Conservation (phyloP, 1,140 invertebrate species). For the Grapholita molesta region DNA sequence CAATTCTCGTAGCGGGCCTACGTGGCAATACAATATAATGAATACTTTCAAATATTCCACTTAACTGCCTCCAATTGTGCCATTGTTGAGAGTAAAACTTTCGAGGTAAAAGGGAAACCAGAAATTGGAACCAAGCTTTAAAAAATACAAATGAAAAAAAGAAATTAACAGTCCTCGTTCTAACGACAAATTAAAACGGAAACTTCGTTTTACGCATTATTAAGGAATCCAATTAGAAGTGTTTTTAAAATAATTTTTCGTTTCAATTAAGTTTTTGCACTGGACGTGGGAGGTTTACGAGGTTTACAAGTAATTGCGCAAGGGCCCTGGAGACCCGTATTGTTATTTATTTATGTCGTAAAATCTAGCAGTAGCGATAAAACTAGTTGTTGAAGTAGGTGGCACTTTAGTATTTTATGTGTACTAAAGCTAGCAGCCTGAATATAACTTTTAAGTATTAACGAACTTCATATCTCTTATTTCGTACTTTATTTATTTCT, state of each 20-base stretch:
- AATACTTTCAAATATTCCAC: constrained; percentile 44
- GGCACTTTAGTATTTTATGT: not conserved
- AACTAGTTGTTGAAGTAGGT: constrained; percentile 25
- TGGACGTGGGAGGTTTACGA: constrained; percentile 50
- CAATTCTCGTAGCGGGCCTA: constrained; percentile 32
- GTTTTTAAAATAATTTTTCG: not conserved
- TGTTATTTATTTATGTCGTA: constrained; percentile 42
- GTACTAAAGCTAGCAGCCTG: not conserved
- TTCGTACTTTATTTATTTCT: not conserved
- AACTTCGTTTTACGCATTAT: not conserved
- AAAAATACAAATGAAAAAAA: constrained; percentile 12
- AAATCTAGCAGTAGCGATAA: constrained; percentile 41
- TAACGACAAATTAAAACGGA: constrained; percentile 6
- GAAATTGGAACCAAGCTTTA: not conserved
- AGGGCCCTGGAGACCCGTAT: constrained; percentile 51
- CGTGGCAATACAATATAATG: constrained; percentile 36
- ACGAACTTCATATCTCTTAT: not conserved
- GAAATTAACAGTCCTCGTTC: not conserved
- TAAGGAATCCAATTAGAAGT: not conserved
- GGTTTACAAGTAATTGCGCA: constrained; percentile 48
- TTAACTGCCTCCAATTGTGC: constrained; percentile 43
- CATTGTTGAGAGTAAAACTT: constrained; percentile 35
- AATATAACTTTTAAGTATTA: not conserved
- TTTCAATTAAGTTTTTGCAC: not conserved
- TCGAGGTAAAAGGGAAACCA: constrained; percentile 19